A percentile compares a stretch with the other conserved stretches of the same genome.
Evolutionary conservation across 2,113 vertebrate genomes (phyloP).

Genomic region (Aptenodytes patagonicus): DNA sequence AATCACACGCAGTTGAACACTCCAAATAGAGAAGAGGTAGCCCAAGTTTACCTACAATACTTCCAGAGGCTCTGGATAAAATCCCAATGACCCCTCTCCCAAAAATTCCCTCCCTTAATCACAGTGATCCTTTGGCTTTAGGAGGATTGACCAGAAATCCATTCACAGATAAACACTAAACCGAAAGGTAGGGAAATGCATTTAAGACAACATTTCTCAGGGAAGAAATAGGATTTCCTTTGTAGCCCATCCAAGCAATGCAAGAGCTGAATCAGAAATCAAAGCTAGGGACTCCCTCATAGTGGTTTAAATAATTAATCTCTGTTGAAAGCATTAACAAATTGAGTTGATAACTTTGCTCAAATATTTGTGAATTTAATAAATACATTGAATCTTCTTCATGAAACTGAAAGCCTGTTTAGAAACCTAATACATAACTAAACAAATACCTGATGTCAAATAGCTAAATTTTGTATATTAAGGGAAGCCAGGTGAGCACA

Average conservation of each 20-base stretch:
- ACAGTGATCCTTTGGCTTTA: neutral
- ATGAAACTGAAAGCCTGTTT: neutral
- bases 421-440: neutral
- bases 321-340: neutral
- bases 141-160: neutral
- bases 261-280: conserved; percentile 37
- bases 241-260: neutral
- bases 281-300: neutral
- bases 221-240: neutral
- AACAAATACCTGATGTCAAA: neutral
- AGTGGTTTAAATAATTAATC: neutral
- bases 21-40: conserved; percentile 53
- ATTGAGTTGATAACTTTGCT: neutral
- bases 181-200: neutral
- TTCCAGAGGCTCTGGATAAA: conserved; percentile 39
- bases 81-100: conserved; percentile 50
- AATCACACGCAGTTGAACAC: conserved; percentile 69
- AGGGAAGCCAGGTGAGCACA: neutral
- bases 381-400: neutral
- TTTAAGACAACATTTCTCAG: neutral
- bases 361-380: neutral
- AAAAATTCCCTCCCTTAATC: conserved; percentile 29
- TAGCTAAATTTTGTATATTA: neutral
- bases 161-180: conserved; percentile 19
- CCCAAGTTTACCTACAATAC: conserved; percentile 48